Base-by-base conservation (phyloP, 2,888 invertebrate species). In the Eilema depressum region DNA sequence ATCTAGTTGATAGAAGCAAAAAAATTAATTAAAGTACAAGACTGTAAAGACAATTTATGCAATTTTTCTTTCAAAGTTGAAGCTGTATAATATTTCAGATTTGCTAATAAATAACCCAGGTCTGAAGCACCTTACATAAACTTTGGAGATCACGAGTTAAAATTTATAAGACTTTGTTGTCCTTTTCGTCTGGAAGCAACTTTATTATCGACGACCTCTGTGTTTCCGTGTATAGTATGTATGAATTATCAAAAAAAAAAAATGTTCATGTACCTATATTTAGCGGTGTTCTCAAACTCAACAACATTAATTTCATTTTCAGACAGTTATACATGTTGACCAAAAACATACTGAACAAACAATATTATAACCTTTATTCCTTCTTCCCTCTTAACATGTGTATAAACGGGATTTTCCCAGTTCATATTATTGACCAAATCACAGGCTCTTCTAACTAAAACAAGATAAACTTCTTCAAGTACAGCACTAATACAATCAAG, bases 401-500 rank as follows among this genome's bases (percentile, higher is more conserved):
- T 25, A 25, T 26, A 14, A 26, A 26, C 0, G 11, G 25, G 4
- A 59, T 26, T 57, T 57, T 25, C 5, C 26, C 5, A 26, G 14
- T 59, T 59, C 26, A 26, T 26, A 59, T 59, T 59, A 28, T 26
- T 59, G 59, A 28, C 17, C 41, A 11, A 69, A 37, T 63, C 20
- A 28, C 63, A 12, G 28, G 53, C 26, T 61, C 23, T 61, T 30
- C n/a, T 5, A 30, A 56, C 33, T 65, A 53, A 56, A 53, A 25
- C 37, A 56, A 68, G 30, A 33, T 23, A 62, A 67, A 66, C 30
- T 67, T 65, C 28, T 41, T 63, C 57, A 66, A 70, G 59, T 47
- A 70, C 57, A 37, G 20, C 63, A 57, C 70, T 70, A 67, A 70
- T 66, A 70, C 62, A 67, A 66, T 63, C 26, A 62, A 65, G 69